Evolutionary conservation across 2,888 invertebrate species (phyloP), one percentile per base, ranked within the genome.

Genomic region (Bedellia somnulentella): DNA sequence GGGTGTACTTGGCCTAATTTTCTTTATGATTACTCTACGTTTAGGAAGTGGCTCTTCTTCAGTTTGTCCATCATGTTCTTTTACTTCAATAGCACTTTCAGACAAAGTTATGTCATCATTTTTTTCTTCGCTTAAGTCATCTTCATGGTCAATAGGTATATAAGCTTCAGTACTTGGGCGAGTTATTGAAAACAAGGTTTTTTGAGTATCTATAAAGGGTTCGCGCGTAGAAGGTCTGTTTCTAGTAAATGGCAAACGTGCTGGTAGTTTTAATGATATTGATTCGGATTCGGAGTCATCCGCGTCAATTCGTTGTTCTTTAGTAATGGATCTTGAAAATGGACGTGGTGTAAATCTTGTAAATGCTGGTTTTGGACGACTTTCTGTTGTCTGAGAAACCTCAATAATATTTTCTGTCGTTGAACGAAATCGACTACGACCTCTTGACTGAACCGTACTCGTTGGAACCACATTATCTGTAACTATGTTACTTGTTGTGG

Each of bases 21-120:
- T 62, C 35, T 63, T 61, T 4, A 59, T 48, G 25, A 62, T 35
- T 14, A 62, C 43, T 2, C 24, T 9, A 35, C 52, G 49, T 18
- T 50, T 49, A 27, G 32, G 26, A 32, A 27, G 11, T 27, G 17
- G 16, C 14, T 16, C 16, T 18, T 18, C 5, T 18, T 15, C 8
- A 34, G 9, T 42, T 38, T 30, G 60, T 61, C 8, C n/a, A 16
- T 57, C 49, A n/a, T 75, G 71, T 43, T 71, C 73, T 39, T 71
- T 63, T 39, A 71, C 73, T 45, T 57, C 70, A 35, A 73, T 66
- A n/a, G 70, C 58, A 48, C 62, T 70, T 49, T 76, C 77, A n/a
- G 77, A 77, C 24, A 76, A 45, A 31, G 54, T 51, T 36, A 76
- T 75, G 35, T 71, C 73, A 35, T 73, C 71, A 30, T 43, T 45